These are phyloP conservation scores for Crossocerus cetratus DNA, from an alignment of 2,888 invertebrate genomes.

Conservation along the genomic window DNA sequence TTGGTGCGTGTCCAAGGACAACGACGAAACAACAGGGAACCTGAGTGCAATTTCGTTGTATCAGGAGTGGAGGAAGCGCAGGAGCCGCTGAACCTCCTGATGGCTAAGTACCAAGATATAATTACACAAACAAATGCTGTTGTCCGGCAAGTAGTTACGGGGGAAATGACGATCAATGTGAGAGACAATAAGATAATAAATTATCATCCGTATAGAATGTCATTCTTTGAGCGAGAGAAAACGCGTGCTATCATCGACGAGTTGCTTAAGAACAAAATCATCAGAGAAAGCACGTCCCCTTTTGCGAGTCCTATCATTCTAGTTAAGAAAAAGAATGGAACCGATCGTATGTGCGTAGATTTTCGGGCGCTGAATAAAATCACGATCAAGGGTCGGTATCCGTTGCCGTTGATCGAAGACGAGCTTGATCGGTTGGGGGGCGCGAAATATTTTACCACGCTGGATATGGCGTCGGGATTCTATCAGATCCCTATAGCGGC, in stretches of 20 bases:
- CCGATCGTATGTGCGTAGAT: constrained; percentile 10
- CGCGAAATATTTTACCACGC: constrained; percentile 3
- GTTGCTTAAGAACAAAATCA: constrained; percentile 9
- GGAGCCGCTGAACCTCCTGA: not conserved
- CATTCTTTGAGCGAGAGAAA: not conserved
- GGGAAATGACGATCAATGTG: not conserved
- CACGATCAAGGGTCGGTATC: constrained; percentile 9
- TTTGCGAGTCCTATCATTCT: constrained; percentile 17
- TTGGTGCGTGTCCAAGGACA: not conserved
- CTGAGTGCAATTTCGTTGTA: not conserved
- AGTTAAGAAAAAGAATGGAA: constrained; percentile 16
- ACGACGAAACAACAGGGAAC: not conserved
- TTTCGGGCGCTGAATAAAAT: constrained; percentile 4
- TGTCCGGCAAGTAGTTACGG: not conserved
- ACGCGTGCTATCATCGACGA: constrained; percentile 7
- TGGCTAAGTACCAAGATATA: not conserved
- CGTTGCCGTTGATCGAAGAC: constrained; percentile 15
- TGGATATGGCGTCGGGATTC: constrained; percentile 17
- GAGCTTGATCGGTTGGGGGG: constrained; percentile 13
- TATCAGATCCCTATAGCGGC: constrained; percentile 18
- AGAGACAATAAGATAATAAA: not conserved
- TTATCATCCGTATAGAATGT: constrained; percentile 10
- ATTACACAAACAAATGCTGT: not conserved
- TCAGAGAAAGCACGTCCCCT: constrained; percentile 17
- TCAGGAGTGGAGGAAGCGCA: not conserved